Evolutionary conservation across 2,797 vertebrate species (phyloP).

Genomic region (Columba guinea): DNA sequence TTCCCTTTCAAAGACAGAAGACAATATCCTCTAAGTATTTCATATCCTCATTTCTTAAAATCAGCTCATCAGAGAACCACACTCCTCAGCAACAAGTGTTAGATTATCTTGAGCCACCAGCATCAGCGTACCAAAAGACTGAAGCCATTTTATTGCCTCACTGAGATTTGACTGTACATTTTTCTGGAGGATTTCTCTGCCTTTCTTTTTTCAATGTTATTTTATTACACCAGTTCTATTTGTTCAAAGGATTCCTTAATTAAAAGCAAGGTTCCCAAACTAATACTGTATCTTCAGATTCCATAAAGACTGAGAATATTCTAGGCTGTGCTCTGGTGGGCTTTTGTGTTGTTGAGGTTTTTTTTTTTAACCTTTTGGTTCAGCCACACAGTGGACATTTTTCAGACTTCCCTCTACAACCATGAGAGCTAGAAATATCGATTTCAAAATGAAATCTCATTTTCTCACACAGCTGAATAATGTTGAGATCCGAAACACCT

Average conservation of each 20-base stretch:
- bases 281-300: neutral
- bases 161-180: neutral
- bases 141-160: constrained; percentile 20
- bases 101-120: constrained; percentile 60
- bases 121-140: neutral
- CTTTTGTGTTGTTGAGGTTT: too few relatives aligned
- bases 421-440: neutral
- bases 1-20: constrained; percentile 57
- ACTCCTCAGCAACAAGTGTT: constrained; percentile 64
- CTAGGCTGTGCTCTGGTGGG: neutral
- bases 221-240: neutral
- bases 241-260: neutral
- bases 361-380: neutral
- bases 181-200: neutral
- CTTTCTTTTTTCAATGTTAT: neutral
- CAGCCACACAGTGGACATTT: neutral
- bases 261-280: neutral
- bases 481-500: neutral
- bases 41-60: constrained; percentile 66
- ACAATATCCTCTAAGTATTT: constrained; percentile 71
- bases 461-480: neutral
- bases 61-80: constrained; percentile 67
- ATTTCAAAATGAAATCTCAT: neutral
- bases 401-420: neutral
- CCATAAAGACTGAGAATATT: neutral